phyloP scores from a whole-genome alignment of 2,797 vertebrate genomes.

The Sebastiscus tertius region DNA sequence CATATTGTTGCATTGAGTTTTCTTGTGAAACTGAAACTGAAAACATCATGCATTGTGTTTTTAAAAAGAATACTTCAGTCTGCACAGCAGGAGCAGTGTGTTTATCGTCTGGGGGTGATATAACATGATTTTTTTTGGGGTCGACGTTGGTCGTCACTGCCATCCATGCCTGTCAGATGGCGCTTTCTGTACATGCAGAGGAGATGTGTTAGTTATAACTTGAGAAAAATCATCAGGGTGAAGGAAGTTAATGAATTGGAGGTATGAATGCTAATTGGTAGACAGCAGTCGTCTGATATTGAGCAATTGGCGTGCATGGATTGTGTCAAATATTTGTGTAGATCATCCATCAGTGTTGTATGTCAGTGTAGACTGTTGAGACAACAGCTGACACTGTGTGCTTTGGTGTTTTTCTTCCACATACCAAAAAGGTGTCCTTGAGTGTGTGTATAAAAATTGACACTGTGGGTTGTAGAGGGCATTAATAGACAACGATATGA shows the following conservation, averaged over 20 bases:
- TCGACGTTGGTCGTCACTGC: slow-evolving; percentile 37
- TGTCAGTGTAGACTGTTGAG: background rate
- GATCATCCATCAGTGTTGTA: slow-evolving; percentile 12
- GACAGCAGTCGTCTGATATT: slow-evolving; percentile 7
- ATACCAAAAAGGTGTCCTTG: slow-evolving; percentile 8
- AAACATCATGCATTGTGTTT: slow-evolving; percentile 28
- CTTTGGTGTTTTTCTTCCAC: background rate
- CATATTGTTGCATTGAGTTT: slow-evolving; percentile 25
- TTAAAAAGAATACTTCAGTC: background rate
- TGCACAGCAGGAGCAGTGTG: background rate
- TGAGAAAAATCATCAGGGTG: background rate
- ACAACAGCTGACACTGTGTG: slow-evolving; percentile 15
- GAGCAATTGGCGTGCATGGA: background rate
- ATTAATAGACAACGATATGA: background rate
- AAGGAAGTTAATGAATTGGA: slow-evolving; percentile 18
- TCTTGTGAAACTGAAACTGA: background rate
- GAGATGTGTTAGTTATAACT: slow-evolving; percentile 16
- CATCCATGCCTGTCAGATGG: slow-evolving; percentile 24
- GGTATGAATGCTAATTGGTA: slow-evolving; percentile 8
- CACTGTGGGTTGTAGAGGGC: background rate
- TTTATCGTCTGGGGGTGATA: slow-evolving; percentile 38
- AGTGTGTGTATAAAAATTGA: slow-evolving; percentile 20
- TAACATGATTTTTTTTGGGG: slow-evolving; percentile 30
- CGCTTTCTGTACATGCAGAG: slow-evolving; percentile 26
- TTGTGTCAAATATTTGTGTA: slow-evolving; percentile 21